Percentiles rank a stretch among this genome's conserved stretches.
Evolutionary conservation across 2,113 vertebrate species (phyloP).

Genomic region (Pelvicachromis taeniatus): DNA sequence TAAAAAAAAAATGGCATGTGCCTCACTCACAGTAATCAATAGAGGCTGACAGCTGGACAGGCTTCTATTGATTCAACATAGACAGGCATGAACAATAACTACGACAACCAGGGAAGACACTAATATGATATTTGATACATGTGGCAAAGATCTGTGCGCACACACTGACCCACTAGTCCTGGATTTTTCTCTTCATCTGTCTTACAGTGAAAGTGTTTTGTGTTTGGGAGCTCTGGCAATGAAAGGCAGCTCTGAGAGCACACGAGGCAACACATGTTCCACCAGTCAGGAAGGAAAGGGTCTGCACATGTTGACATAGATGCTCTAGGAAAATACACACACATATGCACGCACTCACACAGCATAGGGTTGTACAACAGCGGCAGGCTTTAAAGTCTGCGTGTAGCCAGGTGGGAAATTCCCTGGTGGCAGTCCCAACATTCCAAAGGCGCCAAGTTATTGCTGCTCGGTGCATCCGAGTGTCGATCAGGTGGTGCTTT

Average conservation of each 20-base stretch:
- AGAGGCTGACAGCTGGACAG: neutral
- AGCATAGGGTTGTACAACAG: neutral
- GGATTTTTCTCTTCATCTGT: neutral
- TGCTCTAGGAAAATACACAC: constrained; percentile 3
- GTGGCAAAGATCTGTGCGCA: neutral
- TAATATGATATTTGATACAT: neutral
- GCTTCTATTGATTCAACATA: neutral
- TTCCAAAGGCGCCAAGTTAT: constrained; percentile 28
- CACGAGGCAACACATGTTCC: constrained; percentile 21
- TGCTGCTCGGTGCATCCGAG: neutral
- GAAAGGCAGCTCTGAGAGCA: constrained; percentile 8
- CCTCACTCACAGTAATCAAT: neutral
- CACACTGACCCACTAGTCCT: neutral
- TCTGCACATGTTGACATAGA: constrained; percentile 34
- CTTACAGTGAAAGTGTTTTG: neutral
- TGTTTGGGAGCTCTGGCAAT: neutral
- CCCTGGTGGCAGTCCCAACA: constrained; percentile 15
- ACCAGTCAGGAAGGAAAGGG: constrained; percentile 46
- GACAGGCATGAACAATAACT: neutral
- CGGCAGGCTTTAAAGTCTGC: constrained; percentile 28
- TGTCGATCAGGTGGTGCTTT: neutral
- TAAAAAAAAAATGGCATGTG: neutral
- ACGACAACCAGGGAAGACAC: neutral
- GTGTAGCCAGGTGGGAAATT: constrained; percentile 62
- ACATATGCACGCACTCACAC: neutral